phyloP scores from a whole-genome alignment of 2,888 invertebrate genomes.

The Drosophila paracracens region DNA sequence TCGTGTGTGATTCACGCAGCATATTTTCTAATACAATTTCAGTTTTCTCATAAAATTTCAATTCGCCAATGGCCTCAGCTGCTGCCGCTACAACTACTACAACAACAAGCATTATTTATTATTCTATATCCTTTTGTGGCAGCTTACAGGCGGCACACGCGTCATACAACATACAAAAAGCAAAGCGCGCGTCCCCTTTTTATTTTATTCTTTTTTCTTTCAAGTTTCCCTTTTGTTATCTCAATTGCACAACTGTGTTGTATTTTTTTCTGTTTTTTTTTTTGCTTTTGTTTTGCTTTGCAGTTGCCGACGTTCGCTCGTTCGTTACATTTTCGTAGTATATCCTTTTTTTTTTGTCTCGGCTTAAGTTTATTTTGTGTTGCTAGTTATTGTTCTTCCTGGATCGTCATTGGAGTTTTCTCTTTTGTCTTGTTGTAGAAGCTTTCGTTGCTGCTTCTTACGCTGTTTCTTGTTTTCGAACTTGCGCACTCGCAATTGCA shows the following conservation, averaged over 20 bases:
- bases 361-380: slow-evolving; percentile 14
- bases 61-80: slow-evolving; percentile 74
- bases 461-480: slow-evolving; percentile 22
- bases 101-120: slow-evolving; percentile 71
- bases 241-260: slow-evolving; percentile 79
- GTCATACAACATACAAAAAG: slow-evolving; percentile 64
- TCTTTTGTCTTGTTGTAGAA: slow-evolving; percentile 13
- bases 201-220: slow-evolving; percentile 23
- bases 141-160: slow-evolving; percentile 65
- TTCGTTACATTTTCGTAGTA: slow-evolving; percentile 43
- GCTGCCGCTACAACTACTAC: slow-evolving; percentile 46
- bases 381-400: slow-evolving; percentile 36
- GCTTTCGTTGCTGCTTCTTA: slow-evolving; percentile 33
- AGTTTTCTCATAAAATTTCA: slow-evolving; percentile 76
- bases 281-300: slow-evolving; percentile 57
- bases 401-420: slow-evolving; percentile 30
- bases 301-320: slow-evolving; percentile 35
- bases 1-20: slow-evolving; percentile 73
- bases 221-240: slow-evolving; percentile 76
- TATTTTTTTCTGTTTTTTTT: slow-evolving; percentile 28
- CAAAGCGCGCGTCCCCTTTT: slow-evolving; percentile 80
- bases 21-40: slow-evolving; percentile 78
- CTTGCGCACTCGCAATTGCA: slow-evolving; percentile 41
- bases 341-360: slow-evolving; percentile 22
- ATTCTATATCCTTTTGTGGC: slow-evolving; percentile 66